These are phyloP conservation scores for Trinorchestia longiramus DNA, from an alignment of 1,140 invertebrate genomes.

Conservation along the genomic window DNA sequence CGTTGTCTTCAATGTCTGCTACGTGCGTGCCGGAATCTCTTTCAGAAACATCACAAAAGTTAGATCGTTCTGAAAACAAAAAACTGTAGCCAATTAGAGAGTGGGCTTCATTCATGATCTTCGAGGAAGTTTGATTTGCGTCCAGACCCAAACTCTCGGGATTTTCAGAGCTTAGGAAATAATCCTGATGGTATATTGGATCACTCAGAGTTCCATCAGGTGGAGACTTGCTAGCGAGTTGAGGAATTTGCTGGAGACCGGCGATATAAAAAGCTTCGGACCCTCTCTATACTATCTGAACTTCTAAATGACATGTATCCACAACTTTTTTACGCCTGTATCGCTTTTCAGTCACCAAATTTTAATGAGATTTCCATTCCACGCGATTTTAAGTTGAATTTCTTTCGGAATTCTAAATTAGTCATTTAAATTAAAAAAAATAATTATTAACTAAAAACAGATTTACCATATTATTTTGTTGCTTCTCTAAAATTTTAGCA, in stretches of 20 bases:
- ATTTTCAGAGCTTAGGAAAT: not conserved
- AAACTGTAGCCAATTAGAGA: conserved; percentile 21
- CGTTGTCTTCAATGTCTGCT: not conserved
- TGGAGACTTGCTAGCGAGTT: not conserved
- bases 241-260: not conserved
- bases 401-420: not conserved
- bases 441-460: not conserved
- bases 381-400: not conserved
- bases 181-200: not conserved
- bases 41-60: not conserved
- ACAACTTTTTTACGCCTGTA: not conserved
- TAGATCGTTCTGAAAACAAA: not conserved
- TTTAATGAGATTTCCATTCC: not conserved
- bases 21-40: not conserved
- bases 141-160: not conserved
- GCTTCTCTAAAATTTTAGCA: not conserved
- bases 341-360: not conserved
- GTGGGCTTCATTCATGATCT: conserved; percentile 2
- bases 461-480: not conserved
- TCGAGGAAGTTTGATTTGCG: not conserved
- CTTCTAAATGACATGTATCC: not conserved
- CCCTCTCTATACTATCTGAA: not conserved
- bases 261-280: not conserved
- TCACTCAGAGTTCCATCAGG: not conserved
- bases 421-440: not conserved